Conservation (phyloP, 2,113 vertebrate genomes). For the Zosterops borbonicus region DNA sequence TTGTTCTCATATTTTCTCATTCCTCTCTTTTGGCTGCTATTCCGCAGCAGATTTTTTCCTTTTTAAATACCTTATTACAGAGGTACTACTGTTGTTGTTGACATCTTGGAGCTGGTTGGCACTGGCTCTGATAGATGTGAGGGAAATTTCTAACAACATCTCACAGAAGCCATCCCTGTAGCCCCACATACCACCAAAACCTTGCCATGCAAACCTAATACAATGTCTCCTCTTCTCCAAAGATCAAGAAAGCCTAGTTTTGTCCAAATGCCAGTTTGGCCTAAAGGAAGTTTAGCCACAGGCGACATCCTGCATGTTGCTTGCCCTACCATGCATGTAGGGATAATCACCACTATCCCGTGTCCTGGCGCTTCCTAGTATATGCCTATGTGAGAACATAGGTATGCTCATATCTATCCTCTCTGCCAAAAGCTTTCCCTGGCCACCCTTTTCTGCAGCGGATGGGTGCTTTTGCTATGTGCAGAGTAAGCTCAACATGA, state of each 20-base stretch:
- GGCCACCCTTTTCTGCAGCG: not conserved
- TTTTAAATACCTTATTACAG: not conserved
- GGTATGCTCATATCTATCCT: not conserved
- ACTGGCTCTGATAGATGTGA: not conserved
- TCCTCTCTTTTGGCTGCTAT: not conserved
- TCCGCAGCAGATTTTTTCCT: not conserved
- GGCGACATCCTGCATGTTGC: not conserved
- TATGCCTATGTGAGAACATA: not conserved
- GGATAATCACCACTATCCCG: not conserved
- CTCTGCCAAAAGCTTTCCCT: not conserved
- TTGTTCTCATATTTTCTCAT: not conserved
- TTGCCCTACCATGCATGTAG: not conserved
- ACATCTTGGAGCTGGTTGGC: not conserved
- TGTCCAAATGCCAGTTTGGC: not conserved
- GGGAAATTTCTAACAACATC: not conserved
- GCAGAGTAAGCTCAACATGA: not conserved
- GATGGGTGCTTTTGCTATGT: rapidly evolving
- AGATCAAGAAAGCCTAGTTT: not conserved
- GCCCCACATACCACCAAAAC: not conserved
- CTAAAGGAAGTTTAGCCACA: not conserved
- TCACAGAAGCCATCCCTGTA: not conserved
- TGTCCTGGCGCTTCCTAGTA: not conserved
- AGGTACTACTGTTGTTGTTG: not conserved
- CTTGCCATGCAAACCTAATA: not conserved
- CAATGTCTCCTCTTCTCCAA: not conserved